Conservation (phyloP, 23 tunicate genomes). For the Phallusia fumigata region DNA sequence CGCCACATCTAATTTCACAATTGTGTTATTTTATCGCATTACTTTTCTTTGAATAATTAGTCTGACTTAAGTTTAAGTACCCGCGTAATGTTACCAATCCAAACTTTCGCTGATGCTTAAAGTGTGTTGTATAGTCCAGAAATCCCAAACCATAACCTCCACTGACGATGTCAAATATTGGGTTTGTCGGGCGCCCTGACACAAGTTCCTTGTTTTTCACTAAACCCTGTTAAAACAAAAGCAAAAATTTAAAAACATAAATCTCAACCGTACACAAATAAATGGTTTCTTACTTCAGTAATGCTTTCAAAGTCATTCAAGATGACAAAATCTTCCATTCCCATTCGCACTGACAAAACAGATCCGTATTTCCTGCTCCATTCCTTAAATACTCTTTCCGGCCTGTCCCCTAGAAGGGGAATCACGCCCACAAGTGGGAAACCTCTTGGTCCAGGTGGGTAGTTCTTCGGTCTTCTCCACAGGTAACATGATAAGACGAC, state of each 20-base stretch:
- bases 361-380: slow-evolving; percentile 31
- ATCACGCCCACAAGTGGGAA: slow-evolving; percentile 25
- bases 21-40: not conserved
- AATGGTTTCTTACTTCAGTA: not conserved
- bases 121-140: not conserved
- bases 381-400: not conserved
- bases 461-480: slow-evolving; percentile 1
- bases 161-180: not conserved
- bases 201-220: not conserved
- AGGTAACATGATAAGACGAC: not conserved
- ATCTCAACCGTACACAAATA: not conserved
- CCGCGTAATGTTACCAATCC: not conserved
- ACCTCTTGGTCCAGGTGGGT: slow-evolving; percentile 35
- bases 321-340: slow-evolving; percentile 14
- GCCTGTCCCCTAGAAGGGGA: slow-evolving; percentile 3
- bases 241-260: not conserved
- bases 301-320: slow-evolving; percentile 2
- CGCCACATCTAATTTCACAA: slow-evolving; percentile 18
- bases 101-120: not conserved
- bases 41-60: too few species aligned
- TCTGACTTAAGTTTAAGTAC: too few species aligned
- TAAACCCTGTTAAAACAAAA: not conserved
- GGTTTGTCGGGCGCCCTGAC: not conserved
- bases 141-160: not conserved
- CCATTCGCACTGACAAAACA: slow-evolving; percentile 27